phyloP scores from a whole-genome alignment of 2,113 vertebrate genomes.

The Myotis lucifugus region DNA sequence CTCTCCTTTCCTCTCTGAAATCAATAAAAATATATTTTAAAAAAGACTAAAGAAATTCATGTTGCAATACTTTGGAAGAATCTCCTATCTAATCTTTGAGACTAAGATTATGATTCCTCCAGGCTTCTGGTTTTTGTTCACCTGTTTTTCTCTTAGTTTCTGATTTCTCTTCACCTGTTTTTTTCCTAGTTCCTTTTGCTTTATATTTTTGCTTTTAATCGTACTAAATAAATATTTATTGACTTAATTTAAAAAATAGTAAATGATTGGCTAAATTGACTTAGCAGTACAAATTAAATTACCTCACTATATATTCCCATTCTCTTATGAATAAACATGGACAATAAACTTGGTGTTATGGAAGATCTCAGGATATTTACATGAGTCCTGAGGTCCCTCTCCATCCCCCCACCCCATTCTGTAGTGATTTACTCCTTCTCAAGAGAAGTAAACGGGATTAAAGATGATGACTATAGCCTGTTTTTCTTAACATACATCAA shows the following conservation, averaged over 20 bases:
- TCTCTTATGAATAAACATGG: neutral
- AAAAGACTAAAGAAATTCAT: constrained; percentile 4
- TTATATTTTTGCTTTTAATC: constrained; percentile 29
- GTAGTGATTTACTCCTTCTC: neutral
- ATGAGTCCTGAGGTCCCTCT: neutral
- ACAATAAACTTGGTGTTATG: neutral
- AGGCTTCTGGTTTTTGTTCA: neutral
- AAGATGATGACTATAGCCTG: neutral
- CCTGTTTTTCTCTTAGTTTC: neutral
- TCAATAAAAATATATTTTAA: too few species aligned
- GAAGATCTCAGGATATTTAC: neutral
- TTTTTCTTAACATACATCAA: constrained; percentile 28
- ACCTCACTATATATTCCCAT: neutral
- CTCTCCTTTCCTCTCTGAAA: too few species aligned
- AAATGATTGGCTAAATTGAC: neutral
- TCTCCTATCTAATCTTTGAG: neutral
- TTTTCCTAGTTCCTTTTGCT: neutral
- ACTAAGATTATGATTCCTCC: neutral
- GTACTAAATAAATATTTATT: neutral
- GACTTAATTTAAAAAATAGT: neutral
- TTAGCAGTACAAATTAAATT: neutral
- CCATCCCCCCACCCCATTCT: neutral
- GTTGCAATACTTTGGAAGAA: neutral
- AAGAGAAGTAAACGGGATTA: neutral
- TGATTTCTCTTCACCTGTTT: neutral